A percentile compares a stretch with the other conserved stretches of the same genome.
Evolutionary conservation across 2,113 vertebrate genomes (phyloP).

Genomic region (Scatophagus argus): DNA sequence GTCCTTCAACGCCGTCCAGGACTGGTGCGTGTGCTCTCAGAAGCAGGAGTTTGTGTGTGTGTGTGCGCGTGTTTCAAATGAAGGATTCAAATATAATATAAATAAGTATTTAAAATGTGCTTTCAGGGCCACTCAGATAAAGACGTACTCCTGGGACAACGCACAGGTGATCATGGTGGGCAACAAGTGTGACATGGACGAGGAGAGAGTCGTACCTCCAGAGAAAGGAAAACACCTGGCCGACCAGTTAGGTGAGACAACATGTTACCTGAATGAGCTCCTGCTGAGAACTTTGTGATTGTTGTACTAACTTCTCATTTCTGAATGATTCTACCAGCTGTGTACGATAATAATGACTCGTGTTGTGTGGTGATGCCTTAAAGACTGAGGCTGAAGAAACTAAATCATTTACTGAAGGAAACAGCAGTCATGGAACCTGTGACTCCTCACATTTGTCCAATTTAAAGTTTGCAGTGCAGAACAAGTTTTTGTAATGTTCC

Average conservation of each 20-base stretch:
- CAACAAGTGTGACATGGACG: constrained; percentile 99
- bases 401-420: not conserved
- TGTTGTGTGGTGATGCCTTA: no score
- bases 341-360: no score
- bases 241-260: constrained; percentile 92
- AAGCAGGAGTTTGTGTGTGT: not conserved
- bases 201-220: constrained; percentile 90
- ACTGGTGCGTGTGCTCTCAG: constrained; percentile 88
- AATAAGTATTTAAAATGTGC: not conserved
- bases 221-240: constrained; percentile 95
- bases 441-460: no score
- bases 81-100: not conserved
- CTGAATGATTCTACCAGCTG: no score
- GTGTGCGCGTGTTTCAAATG: not conserved
- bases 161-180: constrained; percentile 98
- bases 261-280: no score
- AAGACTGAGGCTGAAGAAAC: no score
- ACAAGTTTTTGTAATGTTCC: not conserved
- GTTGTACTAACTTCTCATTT: no score
- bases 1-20: constrained; percentile 97
- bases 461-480: not conserved
- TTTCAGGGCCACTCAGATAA: constrained; percentile 96
- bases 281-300: no score
- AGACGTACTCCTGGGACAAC: constrained; percentile 99
- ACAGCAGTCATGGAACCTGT: not conserved